Evolutionary conservation across 2,113 vertebrate genomes (phyloP), one percentile per base, ranked within the genome.

Genomic region (human): DNA sequence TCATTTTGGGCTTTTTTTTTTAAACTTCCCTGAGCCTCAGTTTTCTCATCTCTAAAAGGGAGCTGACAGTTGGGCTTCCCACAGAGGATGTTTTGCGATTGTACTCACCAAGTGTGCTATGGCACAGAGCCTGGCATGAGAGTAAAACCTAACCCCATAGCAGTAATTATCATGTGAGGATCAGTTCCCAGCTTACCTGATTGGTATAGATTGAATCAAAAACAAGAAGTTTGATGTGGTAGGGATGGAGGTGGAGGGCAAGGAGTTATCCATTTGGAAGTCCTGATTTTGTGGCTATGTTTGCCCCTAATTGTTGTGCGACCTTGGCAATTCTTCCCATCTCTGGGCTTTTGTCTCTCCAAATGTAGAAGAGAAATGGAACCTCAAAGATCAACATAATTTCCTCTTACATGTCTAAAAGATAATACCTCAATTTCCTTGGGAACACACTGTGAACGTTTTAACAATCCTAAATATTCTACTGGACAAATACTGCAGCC

Each of bases 31-130:
- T 25, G 20, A 78, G 27, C 8, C 32, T 43, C 9, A 35, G 35
- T 94, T 90, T 92, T 93, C 86, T 89, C 30, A 72, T 66, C 50
- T 94, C 7, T 86, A 45, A 86, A 92, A 76, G 14, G 5, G 32
- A 25, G 23, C 30, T 17, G 70, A 35, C 1, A 81, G 18, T 3
- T 32, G 6, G 92, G 20, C 14, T 40, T 88, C 11, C 22, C 27
- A 32, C 43, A 59, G 0, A 4, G 43, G 40, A 8, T 59, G 64
- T 93, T 79, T 48, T 55, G 20, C 43, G 30, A 92, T 6, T 8
- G 13, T 89, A 43, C 38, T 59, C 45, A 40, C 5, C 13, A 50
- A 57, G 55, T 6, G 3, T 22, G 79, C 45, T 45, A 45, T 30
- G 8, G 20, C 7, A 45, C 25, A 17, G 30, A 68, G 32, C 32